A percentile compares a stretch with the other conserved stretches of the same genome.
Conservation (phyloP, 2,113 vertebrate species). For the Channa maculata region DNA sequence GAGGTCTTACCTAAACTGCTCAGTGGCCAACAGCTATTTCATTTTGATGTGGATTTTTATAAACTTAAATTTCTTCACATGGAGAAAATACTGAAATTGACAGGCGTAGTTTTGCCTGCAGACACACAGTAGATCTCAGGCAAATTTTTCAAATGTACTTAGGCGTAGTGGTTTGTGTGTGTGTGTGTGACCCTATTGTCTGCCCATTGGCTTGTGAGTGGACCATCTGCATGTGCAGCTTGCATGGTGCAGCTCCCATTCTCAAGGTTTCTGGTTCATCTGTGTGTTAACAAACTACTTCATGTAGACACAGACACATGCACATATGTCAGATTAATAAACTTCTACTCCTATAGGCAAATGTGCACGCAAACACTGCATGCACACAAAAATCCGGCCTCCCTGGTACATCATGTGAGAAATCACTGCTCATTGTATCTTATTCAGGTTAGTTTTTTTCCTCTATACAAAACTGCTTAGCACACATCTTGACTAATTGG, state of each 20-base stretch:
- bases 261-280: constrained; percentile 67
- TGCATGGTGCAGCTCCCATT: constrained; percentile 31
- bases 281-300: constrained; percentile 46
- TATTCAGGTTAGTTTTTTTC: constrained; percentile 45
- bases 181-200: not conserved
- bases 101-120: not conserved
- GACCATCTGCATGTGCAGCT: constrained; percentile 67
- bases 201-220: constrained; percentile 41
- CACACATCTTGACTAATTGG: constrained; percentile 23
- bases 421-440: constrained; percentile 27
- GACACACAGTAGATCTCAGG: constrained; percentile 1
- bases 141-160: not conserved
- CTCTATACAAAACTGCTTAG: constrained; percentile 41
- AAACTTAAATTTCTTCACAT: not conserved
- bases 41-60: not conserved
- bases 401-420: constrained; percentile 22
- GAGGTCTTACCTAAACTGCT: not conserved
- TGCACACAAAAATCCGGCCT: constrained; percentile 4
- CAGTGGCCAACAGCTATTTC: too few species aligned
- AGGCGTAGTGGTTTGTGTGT: not conserved
- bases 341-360: not conserved
- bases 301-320: not conserved
- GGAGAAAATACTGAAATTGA: not conserved
- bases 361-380: constrained; percentile 15
- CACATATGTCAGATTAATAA: constrained; percentile 6